Evolutionary conservation across 92 coral and sea anemone genomes (phyloP).

Genomic region (Actinernus sp.): DNA sequence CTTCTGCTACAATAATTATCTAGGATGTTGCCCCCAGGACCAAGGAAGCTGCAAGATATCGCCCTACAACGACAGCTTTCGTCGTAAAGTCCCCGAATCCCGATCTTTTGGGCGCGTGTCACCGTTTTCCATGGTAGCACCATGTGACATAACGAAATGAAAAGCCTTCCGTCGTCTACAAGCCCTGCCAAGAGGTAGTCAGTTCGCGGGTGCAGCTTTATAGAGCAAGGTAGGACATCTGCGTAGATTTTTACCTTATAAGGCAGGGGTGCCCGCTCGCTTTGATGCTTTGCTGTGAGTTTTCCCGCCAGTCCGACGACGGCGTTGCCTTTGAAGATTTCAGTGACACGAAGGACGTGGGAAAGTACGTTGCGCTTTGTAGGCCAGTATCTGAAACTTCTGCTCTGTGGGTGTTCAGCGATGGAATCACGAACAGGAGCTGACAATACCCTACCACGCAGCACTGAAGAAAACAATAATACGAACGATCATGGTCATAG

Average conservation of each 20-base stretch:
- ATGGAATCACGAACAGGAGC: constrained; percentile 11
- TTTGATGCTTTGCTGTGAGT: neutral
- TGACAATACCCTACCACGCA: constrained; percentile 24
- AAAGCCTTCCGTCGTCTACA: constrained; percentile 68
- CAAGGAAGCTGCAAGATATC: constrained; percentile 29
- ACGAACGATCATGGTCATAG: too few relatives aligned
- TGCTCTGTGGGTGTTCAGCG: constrained; percentile 6
- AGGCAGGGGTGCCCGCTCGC: neutral
- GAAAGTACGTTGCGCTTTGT: constrained; percentile 15
- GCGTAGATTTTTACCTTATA: constrained; percentile 44
- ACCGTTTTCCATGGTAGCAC: constrained; percentile 72
- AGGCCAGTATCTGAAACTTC: constrained; percentile 30
- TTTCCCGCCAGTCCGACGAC: constrained; percentile 1
- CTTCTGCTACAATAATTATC: constrained; percentile 21
- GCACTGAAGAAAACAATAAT: too few relatives aligned
- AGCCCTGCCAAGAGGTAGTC: constrained; percentile 88
- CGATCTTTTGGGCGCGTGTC: constrained; percentile 78
- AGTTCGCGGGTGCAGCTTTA: constrained; percentile 52
- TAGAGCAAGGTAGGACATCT: constrained; percentile 65
- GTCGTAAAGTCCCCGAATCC: constrained; percentile 71
- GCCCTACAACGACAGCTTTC: constrained; percentile 82
- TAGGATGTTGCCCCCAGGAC: constrained; percentile 21
- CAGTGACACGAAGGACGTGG: constrained; percentile 15
- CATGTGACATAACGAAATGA: constrained; percentile 82
- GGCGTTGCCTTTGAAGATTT: constrained; percentile 22